Conservation (phyloP, 2,113 vertebrate genomes). For the Catharus bicknelli region DNA sequence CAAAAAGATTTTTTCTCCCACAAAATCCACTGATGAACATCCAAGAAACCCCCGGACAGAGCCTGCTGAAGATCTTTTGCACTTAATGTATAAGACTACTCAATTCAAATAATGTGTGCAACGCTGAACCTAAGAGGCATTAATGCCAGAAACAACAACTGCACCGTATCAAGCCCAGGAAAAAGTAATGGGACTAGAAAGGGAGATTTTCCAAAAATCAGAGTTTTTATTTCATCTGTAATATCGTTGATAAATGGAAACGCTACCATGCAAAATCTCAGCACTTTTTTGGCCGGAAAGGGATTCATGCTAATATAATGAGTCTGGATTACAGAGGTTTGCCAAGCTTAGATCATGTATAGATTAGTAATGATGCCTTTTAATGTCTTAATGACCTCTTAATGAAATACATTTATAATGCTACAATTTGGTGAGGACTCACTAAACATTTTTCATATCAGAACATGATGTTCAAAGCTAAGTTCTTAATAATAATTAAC, state of each 20-base stretch:
- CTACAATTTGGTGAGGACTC: constrained; percentile 31
- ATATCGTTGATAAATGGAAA: constrained; percentile 69
- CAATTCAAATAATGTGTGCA: constrained; percentile 53
- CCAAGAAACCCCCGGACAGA: constrained; percentile 59
- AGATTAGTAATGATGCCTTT: constrained; percentile 64
- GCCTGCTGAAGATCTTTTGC: constrained; percentile 64
- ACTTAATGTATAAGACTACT: constrained; percentile 62
- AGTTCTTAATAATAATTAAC: constrained; percentile 61
- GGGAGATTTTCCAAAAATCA: constrained; percentile 64
- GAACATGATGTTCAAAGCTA: constrained; percentile 57
- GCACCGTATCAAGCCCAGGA: constrained; percentile 58
- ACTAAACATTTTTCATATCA: constrained; percentile 47
- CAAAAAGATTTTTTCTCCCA: constrained; percentile 20
- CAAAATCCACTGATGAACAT: constrained; percentile 63
- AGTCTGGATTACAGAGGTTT: constrained; percentile 51
- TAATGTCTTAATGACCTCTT: constrained; percentile 63
- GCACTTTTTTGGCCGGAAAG: constrained; percentile 56
- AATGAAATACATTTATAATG: constrained; percentile 66
- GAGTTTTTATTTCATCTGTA: constrained; percentile 70
- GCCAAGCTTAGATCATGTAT: constrained; percentile 62
- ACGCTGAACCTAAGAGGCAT: constrained; percentile 34
- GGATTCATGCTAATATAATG: constrained; percentile 41
- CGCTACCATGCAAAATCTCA: constrained; percentile 64
- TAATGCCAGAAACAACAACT: constrained; percentile 73
- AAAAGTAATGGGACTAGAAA: constrained; percentile 61